Evolutionary conservation across 1,140 invertebrate species (phyloP).

Genomic region (Meloidogyne chitwoodi): DNA sequence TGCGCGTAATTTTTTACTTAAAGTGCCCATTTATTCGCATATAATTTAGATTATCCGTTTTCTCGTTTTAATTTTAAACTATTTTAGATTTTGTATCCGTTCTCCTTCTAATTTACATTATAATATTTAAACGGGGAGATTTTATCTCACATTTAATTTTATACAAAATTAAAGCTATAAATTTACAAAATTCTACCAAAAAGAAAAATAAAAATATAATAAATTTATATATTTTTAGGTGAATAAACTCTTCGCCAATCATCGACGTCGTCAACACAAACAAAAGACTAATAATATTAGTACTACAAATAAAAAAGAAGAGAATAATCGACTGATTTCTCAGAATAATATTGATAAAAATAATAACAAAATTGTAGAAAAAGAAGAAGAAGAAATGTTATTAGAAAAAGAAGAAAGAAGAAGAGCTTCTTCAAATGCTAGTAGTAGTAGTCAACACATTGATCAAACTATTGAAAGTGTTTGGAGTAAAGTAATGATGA

Average conservation of each 20-base stretch:
- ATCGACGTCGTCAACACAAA: slow-evolving; percentile 22
- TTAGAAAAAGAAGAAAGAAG: too few species aligned
- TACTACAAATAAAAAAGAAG: neutral
- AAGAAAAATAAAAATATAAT: neutral
- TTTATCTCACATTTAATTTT: too few species aligned
- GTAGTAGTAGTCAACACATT: neutral
- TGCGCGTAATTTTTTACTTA: too few species aligned
- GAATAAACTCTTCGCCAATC: slow-evolving; percentile 20
- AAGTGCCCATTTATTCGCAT: too few species aligned
- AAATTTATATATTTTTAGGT: neutral
- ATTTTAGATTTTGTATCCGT: too few species aligned
- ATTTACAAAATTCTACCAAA: too few species aligned
- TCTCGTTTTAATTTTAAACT: too few species aligned
- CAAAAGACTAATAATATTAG: neutral
- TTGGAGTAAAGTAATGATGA: neutral
- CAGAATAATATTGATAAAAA: neutral
- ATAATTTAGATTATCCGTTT: too few species aligned
- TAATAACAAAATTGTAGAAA: neutral
- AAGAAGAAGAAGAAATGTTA: neutral
- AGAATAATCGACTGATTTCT: neutral
- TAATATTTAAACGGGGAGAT: too few species aligned
- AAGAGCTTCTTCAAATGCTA: too few species aligned
- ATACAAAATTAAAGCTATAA: too few species aligned
- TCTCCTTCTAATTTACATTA: too few species aligned
- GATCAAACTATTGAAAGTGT: slow-evolving; percentile 10